phyloP scores from a whole-genome alignment of 1,140 invertebrate species.

The Acromyrmex echinatior region DNA sequence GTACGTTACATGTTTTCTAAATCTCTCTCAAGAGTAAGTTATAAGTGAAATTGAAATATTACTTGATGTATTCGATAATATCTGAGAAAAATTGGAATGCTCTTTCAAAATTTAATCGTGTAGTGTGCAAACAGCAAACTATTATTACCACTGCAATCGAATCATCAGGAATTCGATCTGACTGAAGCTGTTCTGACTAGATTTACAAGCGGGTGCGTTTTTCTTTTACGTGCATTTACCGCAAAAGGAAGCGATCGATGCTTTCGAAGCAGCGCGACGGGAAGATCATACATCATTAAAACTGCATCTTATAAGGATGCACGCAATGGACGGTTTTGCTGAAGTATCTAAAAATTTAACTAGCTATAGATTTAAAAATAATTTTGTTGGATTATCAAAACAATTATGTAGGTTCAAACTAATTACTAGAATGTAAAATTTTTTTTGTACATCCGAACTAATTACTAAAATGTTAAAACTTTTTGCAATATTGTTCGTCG shows the following conservation, averaged over 20 bases:
- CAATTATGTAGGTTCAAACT: no score
- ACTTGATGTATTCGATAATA: neutral
- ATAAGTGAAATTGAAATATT: neutral
- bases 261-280: slow-evolving; percentile 33
- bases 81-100: neutral
- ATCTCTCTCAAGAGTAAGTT: neutral
- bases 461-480: no score
- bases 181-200: neutral
- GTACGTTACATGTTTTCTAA: slow-evolving; percentile 5
- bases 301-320: neutral
- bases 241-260: slow-evolving; percentile 63
- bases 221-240: slow-evolving; percentile 58
- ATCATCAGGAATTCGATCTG: slow-evolving; percentile 17
- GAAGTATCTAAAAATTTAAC: no score
- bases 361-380: no score
- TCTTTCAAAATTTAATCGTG: neutral
- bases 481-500: no score
- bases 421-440: no score
- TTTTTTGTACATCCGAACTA: no score
- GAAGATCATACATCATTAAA: slow-evolving; percentile 22
- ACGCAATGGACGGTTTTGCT: no score
- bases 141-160: slow-evolving; percentile 13
- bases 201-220: slow-evolving; percentile 51
- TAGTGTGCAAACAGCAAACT: neutral
- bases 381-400: no score